Evolutionary conservation across 2,797 vertebrate species (phyloP).

Genomic region (Erpetoichthys calabaricus): DNA sequence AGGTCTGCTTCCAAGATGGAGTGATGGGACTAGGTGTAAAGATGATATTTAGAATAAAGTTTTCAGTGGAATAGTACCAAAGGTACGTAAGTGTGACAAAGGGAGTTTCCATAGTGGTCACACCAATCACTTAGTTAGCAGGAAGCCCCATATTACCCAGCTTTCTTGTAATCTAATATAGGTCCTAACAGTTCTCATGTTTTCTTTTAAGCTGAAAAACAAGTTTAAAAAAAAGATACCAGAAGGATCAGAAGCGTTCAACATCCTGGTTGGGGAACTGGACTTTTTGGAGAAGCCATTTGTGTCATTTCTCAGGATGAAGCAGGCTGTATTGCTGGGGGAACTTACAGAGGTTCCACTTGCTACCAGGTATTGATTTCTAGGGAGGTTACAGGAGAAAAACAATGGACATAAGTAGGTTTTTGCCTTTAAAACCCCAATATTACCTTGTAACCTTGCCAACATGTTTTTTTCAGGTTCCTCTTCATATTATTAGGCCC

Average conservation of each 20-base stretch:
- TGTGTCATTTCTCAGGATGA: conserved; percentile 40
- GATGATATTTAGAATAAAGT: no score
- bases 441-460: background rate
- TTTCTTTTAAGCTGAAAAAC: conserved; percentile 34
- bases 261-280: conserved; percentile 41
- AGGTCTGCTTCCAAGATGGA: no score
- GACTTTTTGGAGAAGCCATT: conserved; percentile 46
- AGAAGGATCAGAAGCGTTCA: conserved; percentile 34
- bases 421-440: no score
- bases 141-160: background rate
- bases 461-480: conserved; percentile 33
- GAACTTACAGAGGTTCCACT: conserved; percentile 41
- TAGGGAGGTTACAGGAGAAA: no score
- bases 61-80: no score
- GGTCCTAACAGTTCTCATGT: conserved; percentile 2
- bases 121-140: background rate
- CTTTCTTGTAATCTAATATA: background rate
- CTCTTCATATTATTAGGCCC: conserved; percentile 54
- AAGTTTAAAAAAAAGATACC: conserved; percentile 43
- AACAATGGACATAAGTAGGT: no score
- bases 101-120: background rate
- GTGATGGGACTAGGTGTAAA: no score
- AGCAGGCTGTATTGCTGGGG: conserved; percentile 29
- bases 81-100: no score
- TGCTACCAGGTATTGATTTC: conserved; percentile 44